phyloP scores from a whole-genome alignment of 2,113 vertebrate genomes.

The Meriones unguiculatus region DNA sequence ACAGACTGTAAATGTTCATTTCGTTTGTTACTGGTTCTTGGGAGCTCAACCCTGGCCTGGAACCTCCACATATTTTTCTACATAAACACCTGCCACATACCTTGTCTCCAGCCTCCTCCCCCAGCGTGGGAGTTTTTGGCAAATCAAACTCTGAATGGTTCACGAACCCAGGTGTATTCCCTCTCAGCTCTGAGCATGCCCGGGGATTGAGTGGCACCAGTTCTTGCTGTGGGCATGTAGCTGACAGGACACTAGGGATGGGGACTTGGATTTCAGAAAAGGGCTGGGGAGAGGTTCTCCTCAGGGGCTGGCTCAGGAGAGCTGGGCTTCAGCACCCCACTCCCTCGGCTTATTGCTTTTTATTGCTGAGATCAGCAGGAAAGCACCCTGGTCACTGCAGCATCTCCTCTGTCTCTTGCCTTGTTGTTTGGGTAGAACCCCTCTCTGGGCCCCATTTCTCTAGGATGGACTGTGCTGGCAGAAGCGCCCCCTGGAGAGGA shows the following conservation, averaged over 20 bases:
- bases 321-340: background rate
- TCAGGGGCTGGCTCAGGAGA: background rate
- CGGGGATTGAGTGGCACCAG: background rate
- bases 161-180: background rate
- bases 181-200: background rate
- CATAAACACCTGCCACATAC: fast-evolving
- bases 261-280: background rate
- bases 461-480: background rate
- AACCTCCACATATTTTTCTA: background rate
- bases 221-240: background rate
- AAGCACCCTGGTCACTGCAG: background rate
- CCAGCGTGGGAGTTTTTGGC: background rate
- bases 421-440: background rate
- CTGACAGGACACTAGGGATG: background rate
- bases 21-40: background rate
- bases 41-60: background rate
- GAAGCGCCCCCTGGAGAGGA: background rate
- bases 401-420: background rate
- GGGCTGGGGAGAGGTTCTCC: background rate
- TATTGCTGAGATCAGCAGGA: background rate
- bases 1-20: fast-evolving
- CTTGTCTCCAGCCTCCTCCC: fast-evolving
- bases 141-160: background rate
- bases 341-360: background rate
- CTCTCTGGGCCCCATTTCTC: background rate